Conservation (phyloP, 2,797 vertebrate species). For the Gambusia yucatana region DNA sequence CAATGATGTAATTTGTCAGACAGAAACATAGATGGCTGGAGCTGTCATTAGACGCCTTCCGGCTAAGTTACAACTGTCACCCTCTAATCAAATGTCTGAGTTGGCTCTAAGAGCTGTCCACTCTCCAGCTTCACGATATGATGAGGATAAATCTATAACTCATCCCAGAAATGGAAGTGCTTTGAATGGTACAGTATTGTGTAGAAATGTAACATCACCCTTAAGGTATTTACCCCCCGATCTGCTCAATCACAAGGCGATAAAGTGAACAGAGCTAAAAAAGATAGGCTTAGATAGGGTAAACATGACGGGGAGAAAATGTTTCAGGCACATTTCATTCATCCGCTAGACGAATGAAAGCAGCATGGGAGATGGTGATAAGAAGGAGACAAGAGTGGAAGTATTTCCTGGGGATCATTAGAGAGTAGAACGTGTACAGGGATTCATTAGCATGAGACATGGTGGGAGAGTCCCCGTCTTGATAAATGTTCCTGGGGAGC, state of each 20-base stretch:
- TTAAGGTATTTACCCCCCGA: conserved; percentile 42
- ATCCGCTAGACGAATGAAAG: conserved; percentile 66
- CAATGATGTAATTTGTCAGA: conserved; percentile 4
- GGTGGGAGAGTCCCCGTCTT: conserved; percentile 40
- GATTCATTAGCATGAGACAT: conserved; percentile 69
- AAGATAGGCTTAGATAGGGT: conserved; percentile 47
- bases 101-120: conserved; percentile 50
- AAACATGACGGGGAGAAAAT: conserved; percentile 54
- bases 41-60: conserved; percentile 29
- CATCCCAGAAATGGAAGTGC: conserved; percentile 64
- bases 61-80: conserved; percentile 26
- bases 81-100: conserved; percentile 46
- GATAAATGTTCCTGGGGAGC: conserved; percentile 62
- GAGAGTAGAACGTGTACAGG: conserved; percentile 47
- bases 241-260: conserved; percentile 58
- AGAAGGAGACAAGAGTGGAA: conserved; percentile 60
- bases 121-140: conserved; percentile 31
- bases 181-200: conserved; percentile 42
- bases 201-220: conserved; percentile 53
- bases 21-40: conserved; percentile 13
- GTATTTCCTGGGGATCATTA: conserved; percentile 68
- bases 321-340: conserved; percentile 60
- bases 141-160: conserved; percentile 60
- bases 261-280: conserved; percentile 15
- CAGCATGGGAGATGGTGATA: conserved; percentile 64